phyloP scores from a whole-genome alignment of 2,113 vertebrate genomes.

The Alligator sinensis region DNA sequence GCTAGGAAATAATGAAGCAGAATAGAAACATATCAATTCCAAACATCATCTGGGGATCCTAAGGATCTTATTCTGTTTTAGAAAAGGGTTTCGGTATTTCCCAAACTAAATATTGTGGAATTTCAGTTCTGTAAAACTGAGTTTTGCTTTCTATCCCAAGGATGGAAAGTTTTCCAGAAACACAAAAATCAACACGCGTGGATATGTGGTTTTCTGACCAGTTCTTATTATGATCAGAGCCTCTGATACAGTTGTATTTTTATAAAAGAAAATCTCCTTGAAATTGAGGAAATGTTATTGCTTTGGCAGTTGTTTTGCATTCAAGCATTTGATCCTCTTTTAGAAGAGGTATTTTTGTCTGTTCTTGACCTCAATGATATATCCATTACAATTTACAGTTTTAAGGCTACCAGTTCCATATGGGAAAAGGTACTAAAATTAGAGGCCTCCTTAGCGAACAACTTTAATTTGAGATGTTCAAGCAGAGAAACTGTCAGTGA shows the following conservation, averaged over 20 bases:
- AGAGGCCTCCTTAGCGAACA: not conserved
- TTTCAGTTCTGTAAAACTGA: too few species aligned
- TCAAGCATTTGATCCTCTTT: not conserved
- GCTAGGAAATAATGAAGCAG: too few species aligned
- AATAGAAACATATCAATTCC: too few species aligned
- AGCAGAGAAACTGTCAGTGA: not conserved
- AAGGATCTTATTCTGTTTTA: too few species aligned
- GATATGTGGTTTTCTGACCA: too few species aligned
- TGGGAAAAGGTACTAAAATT: not conserved
- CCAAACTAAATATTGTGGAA: too few species aligned
- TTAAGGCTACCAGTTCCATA: not conserved
- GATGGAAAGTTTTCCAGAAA: too few species aligned
- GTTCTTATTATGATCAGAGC: not conserved
- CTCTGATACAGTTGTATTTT: not conserved
- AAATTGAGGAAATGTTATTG: not conserved
- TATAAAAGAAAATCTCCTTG: not conserved
- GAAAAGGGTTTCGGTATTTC: too few species aligned
- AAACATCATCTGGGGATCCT: too few species aligned
- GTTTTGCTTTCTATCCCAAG: too few species aligned
- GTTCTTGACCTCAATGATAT: not conserved
- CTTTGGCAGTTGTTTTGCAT: not conserved
- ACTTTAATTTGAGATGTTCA: not conserved
- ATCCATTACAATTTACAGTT: not conserved
- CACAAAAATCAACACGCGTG: too few species aligned
- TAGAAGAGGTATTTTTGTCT: not conserved